Base-by-base conservation (phyloP, 1,140 invertebrate species). In the Asbolus verrucosus region DNA sequence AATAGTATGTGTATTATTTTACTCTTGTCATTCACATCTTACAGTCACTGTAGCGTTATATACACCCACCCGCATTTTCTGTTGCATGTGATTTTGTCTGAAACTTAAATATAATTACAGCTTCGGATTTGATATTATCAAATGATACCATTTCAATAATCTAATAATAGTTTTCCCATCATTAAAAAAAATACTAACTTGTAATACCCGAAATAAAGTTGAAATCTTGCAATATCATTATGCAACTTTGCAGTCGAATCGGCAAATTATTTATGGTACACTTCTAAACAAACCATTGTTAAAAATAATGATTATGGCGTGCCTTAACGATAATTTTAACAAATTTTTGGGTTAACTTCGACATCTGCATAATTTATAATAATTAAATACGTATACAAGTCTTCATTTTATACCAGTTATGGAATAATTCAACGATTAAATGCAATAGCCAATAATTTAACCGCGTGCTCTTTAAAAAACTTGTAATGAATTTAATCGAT, bases 311-410 rank as follows among this genome's bases (percentile, higher is more conserved):
- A n/a, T 43, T 3, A 6, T 18, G 11, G 39, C 11, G 5, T 15
- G 15, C 9, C 39, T 16, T 43, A 11, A 18, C 13, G 5, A 43
- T 16, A n/a, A 38, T 18, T 43, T 14, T 43, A 59, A 24, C 14
- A 18, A 31, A 18, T 38, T 6, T 31, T 2, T 8, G 18, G 1
- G 1, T 16, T 16, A 36, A 38, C 18, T 18, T 36, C 59, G 18
- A 62, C 30, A 33, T 62, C 15, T 62, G 27, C 15, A 38, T 62
- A 19, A 16, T 16, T 18, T 38, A 36, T 38, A 18, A 62, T 62
- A 11, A 3, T 59, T 24, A 6, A 6, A 21, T 24, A 24, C 15
- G n/a, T n/a, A n/a, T n/a, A n/a, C 16, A 14, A 1, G 11, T 24
- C n/a, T 27, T 9, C n/a, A 27, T 60, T 30, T 36, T 36, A 36